Conservation (phyloP, 1,140 invertebrate genomes). For the Trialeurodes vaporariorum region DNA sequence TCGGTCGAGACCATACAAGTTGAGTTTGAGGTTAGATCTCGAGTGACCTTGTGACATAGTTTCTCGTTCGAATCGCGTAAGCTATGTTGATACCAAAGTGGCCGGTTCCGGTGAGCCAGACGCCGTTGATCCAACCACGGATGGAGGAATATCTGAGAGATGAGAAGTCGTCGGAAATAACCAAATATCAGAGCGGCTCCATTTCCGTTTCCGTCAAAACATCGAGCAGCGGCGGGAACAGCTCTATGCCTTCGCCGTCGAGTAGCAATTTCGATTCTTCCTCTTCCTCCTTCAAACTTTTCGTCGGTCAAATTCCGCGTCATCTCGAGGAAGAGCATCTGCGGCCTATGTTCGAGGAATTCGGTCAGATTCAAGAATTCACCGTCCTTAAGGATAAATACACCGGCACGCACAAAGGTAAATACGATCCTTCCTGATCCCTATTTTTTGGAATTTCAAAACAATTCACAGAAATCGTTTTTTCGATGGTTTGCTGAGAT, state of each 20-base stretch:
- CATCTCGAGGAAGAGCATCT: constrained; percentile 81
- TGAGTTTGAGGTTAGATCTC: too few relatives aligned
- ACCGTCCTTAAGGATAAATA: constrained; percentile 86
- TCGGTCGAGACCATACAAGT: too few relatives aligned
- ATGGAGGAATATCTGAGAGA: not conserved
- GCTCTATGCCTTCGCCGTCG: constrained; percentile 14
- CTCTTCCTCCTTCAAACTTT: constrained; percentile 78
- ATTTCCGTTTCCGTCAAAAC: not conserved
- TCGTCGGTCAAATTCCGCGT: constrained; percentile 86
- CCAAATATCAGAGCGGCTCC: not conserved
- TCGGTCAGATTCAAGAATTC: constrained; percentile 87
- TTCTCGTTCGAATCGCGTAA: not conserved
- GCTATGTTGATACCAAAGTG: not conserved
- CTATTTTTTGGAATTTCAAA: too few relatives aligned
- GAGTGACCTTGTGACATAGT: too few relatives aligned
- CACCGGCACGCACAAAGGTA: constrained; percentile 88
- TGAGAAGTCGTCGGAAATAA: not conserved
- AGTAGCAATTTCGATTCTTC: too few relatives aligned
- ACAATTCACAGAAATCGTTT: too few relatives aligned
- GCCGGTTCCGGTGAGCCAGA: not conserved
- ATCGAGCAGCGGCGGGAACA: not conserved
- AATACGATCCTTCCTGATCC: too few relatives aligned
- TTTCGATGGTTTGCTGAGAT: too few relatives aligned
- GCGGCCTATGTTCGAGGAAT: constrained; percentile 82
- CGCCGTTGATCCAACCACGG: not conserved